Evolutionary conservation across 30 jellyfish, hydroid and myxozoan species (phyloP), one percentile per base, ranked within the genome.

Genomic region (Mastigias papua): DNA sequence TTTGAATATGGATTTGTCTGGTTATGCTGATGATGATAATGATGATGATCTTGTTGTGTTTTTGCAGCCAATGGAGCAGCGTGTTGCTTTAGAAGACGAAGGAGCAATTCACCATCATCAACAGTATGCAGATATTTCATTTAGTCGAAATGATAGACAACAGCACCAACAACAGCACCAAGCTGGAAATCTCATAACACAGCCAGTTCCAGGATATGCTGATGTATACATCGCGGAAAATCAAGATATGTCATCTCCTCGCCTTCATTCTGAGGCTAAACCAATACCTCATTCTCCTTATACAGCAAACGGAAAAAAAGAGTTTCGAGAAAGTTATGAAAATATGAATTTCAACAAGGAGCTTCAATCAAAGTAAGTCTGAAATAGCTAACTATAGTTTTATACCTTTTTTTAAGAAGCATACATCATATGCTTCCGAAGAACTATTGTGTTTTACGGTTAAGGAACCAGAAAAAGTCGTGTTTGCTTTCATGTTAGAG

Each of bases 151-250:
- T 10, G 85, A 32, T 28, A 35, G 34, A 1, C 86, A 84, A 29
- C 69, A n/a, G n/a, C n/a, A n/a, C n/a, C n/a, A n/a, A n/a, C n/a
- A n/a, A n/a, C n/a, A n/a, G n/a, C n/a, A n/a, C n/a, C n/a, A 54
- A 8, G 15, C 51, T 29, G 88, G 57, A 11, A 83, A 86, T 61
- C 86, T 78, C 32, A 27, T 5, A 25, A n/a, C 15, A 35, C 34
- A 64, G 22, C 60, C 77, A 2, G 48, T 32, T 31, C 73, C 82
- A 20, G 48, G 30, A 1, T 85, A 85, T 37, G 65, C 94, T 1
- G 88, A 85, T 1, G 94, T 85, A 23, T 85, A 85, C 74, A 73
- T 85, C 16, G 78, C 94, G 2, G 94, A 73, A 5, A 62, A 67
- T 10, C 69, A 16, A 32, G 69, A 32, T 0, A 35, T 34, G 57